Evolutionary conservation across 1,140 invertebrate species (phyloP), one percentile per base, ranked within the genome.

Genomic region (Aphis gossypii): DNA sequence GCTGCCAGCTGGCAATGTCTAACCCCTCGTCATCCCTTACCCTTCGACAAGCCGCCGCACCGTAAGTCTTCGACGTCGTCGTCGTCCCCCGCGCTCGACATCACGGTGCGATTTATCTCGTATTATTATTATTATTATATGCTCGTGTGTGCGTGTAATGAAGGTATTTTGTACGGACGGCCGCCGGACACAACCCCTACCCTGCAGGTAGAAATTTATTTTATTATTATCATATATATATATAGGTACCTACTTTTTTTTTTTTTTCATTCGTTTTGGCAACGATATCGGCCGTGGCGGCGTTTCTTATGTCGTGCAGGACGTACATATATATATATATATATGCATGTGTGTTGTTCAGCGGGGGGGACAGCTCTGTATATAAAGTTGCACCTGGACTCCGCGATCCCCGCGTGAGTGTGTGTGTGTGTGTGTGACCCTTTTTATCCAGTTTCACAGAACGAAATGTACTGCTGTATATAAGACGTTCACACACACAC

Each of bases 131-230:
- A 21, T 38, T 3, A 18, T 51, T 35, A 54, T 51, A n/a, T 9
- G 54, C 7, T 23, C 46, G 86, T 48, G 48, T 8, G 87, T 89
- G 35, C 41, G 56, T 92, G 68, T 92, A 92, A 92, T 92, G 91
- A 92, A 92, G 76, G 91, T 92, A 84, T 92, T 92, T 92, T 92
- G 91, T 84, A 54, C 38, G 89, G 54, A 60, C 89, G 38, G 38
- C 54, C 46, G 44, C 91, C 91, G 91, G 91, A 92, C 91, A 92
- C 91, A 92, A 92, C 44, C 90, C 90, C 90, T 76, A 91, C 60
- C 46, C n/a, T 14, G 76, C 44, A 21, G 86, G 86, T 88, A 35
- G 87, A 89, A 89, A 54, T 89, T 89, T 89, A 89, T 89, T 38
- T 60, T 87, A 88, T 89, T 89, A 89, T 38, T 54, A 35, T 89